Conservation (phyloP, 2,888 invertebrate genomes). For the Lapara coniferarum region DNA sequence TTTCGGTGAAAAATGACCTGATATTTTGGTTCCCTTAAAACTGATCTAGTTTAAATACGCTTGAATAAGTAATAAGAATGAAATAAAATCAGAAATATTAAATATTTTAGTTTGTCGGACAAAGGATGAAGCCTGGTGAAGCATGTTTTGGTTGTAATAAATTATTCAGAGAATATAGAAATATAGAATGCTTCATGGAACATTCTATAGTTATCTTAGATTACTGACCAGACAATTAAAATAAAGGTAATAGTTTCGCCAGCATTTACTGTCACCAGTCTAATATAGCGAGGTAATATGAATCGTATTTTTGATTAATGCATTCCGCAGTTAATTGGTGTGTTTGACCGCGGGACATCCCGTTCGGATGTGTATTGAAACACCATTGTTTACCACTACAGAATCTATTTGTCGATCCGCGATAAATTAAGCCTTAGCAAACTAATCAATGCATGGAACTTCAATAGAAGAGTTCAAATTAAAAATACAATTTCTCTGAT, state of each 20-base stretch:
- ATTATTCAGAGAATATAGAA: constrained; percentile 2
- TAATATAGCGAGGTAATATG: no score
- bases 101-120: constrained; percentile 4
- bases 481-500: no score
- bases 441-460: background rate
- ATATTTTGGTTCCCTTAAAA: background rate
- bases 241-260: no score
- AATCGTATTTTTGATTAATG: background rate
- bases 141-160: constrained; percentile 5
- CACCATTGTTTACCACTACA: background rate
- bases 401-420: background rate
- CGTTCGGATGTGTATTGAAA: background rate
- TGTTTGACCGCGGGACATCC: constrained; percentile 2
- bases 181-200: background rate
- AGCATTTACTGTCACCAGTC: no score
- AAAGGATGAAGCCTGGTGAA: background rate
- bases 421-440: background rate
- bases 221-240: no score
- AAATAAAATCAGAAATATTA: constrained; percentile 15
- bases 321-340: background rate
- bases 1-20: background rate
- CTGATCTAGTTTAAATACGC: background rate
- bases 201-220: background rate
- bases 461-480: background rate
- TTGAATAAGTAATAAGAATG: background rate